phyloP scores from a whole-genome alignment of 2,888 invertebrate genomes.

The Toxonevra muliebris region DNA sequence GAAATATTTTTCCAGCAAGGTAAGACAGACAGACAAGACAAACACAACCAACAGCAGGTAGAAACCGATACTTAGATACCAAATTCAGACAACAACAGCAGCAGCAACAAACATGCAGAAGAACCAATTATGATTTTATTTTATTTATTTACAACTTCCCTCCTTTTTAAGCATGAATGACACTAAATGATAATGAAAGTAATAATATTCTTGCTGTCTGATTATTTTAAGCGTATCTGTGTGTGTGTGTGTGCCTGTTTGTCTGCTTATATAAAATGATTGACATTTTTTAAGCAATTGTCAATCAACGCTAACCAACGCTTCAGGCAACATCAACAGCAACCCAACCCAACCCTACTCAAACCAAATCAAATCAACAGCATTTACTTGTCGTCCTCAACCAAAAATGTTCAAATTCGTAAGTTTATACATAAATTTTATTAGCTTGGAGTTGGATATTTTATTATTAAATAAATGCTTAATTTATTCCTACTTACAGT shows the following conservation, averaged over 20 bases:
- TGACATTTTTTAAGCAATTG: neutral
- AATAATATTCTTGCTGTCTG: too few relatives aligned
- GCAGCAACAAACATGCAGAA: neutral
- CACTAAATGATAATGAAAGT: too few relatives aligned
- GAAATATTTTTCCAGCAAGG: too few relatives aligned
- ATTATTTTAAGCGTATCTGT: too few relatives aligned
- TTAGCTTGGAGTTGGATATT: neutral
- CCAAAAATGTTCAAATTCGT: constrained; percentile 26
- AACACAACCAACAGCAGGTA: neutral
- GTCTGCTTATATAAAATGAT: constrained; percentile 11
- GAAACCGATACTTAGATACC: neutral
- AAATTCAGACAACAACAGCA: neutral
- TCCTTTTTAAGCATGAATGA: too few relatives aligned
- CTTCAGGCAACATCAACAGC: too few relatives aligned
- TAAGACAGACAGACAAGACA: too few relatives aligned
- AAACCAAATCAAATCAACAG: neutral
- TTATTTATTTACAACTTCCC: too few relatives aligned
- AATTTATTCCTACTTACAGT: constrained; percentile 13
- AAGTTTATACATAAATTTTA: constrained; percentile 7
- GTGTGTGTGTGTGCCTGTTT: too few relatives aligned
- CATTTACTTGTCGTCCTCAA: neutral
- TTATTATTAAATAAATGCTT: neutral
- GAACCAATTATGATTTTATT: too few relatives aligned
- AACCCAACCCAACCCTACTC: neutral
- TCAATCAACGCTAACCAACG: neutral